These are phyloP conservation scores for Erebia epiphron DNA, from an alignment of 2,888 invertebrate species.

Conservation along the genomic window DNA sequence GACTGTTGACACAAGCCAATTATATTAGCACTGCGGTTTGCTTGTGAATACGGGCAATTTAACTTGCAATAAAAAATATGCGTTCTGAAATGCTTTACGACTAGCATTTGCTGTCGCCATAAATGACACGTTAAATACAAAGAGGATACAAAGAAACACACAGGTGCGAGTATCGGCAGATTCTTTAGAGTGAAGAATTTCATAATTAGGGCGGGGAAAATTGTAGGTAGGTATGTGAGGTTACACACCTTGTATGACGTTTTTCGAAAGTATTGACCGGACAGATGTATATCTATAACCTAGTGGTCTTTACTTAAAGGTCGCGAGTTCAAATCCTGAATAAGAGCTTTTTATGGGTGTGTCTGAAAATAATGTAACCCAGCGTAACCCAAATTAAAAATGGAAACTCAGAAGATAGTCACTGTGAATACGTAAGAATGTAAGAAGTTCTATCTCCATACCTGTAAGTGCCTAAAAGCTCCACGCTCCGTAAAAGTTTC, in stretches of 20 bases:
- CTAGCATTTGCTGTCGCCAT: constrained; percentile 16
- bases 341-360: background rate
- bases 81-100: constrained; percentile 16
- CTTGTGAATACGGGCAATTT: constrained; percentile 26
- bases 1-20: constrained; percentile 58
- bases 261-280: background rate
- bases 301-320: background rate
- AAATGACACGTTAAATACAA: constrained; percentile 2
- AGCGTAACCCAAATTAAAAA: background rate
- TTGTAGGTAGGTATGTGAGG: background rate
- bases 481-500: too few species aligned
- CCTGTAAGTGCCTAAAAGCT: too few species aligned
- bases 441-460: too few species aligned
- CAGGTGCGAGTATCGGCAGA: constrained; percentile 12
- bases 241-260: background rate
- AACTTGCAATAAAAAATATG: constrained; percentile 24
- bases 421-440: too few species aligned
- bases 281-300: background rate
- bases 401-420: background rate
- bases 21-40: constrained; percentile 32
- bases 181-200: constrained; percentile 3
- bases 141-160: constrained; percentile 8
- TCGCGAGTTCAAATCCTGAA: background rate
- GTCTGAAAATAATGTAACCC: background rate
- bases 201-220: constrained; percentile 8